A percentile compares a stretch with the other conserved stretches of the same genome.
Conservation (phyloP, 2,113 vertebrate species). For the Chionis minor region DNA sequence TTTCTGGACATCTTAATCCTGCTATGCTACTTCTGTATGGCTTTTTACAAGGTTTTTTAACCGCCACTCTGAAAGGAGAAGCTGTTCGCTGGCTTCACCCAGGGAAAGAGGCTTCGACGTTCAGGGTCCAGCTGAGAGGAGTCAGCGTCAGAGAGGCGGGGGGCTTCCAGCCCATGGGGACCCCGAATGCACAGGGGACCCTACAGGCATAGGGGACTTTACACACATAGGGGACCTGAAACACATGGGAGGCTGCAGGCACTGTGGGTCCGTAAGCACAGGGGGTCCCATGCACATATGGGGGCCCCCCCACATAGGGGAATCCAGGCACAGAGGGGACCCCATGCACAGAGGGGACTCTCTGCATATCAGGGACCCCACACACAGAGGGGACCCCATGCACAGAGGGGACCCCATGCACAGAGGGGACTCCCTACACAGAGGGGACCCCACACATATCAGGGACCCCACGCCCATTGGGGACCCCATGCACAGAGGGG, state of each 20-base stretch:
- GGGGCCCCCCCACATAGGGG: no score
- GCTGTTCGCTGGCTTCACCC: rapidly evolving
- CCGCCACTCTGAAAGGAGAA: background rate
- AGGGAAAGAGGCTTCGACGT: background rate
- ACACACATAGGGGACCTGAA: background rate
- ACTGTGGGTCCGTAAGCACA: background rate
- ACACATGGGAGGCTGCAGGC: background rate
- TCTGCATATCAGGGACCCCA: background rate
- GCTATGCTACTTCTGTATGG: background rate
- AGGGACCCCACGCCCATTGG: background rate
- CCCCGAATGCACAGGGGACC: background rate
- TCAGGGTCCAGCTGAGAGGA: background rate
- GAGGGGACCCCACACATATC: no score
- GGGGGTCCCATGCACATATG: no score
- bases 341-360: background rate
- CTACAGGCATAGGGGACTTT: background rate
- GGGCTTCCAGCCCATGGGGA: background rate
- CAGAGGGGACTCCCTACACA: background rate
- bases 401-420: background rate
- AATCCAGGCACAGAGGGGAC: background rate
- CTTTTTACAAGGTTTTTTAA: background rate
- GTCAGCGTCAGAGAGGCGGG: background rate
- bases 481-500: rapidly evolving
- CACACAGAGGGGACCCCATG: no score
- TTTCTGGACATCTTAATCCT: background rate